These are phyloP conservation scores for Tetramorium simillimum DNA, from an alignment of 1,140 invertebrate species.

Conservation along the genomic window DNA sequence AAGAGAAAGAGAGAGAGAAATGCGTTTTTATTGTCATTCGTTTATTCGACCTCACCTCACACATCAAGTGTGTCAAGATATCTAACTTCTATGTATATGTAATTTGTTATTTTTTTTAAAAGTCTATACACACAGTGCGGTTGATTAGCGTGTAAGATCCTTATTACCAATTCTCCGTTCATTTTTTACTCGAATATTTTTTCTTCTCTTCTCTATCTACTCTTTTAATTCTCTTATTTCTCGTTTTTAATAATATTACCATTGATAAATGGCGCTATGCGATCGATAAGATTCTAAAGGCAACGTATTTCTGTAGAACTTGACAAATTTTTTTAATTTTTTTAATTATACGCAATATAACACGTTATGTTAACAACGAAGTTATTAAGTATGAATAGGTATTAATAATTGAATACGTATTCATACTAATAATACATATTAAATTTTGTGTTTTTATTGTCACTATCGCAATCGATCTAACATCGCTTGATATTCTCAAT, in stretches of 20 bases:
- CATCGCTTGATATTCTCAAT: neutral
- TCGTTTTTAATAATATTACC: slow-evolving; percentile 12
- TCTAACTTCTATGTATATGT: slow-evolving; percentile 79
- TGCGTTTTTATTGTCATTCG: slow-evolving; percentile 76
- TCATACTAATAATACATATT: slow-evolving; percentile 17
- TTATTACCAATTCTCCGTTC: slow-evolving; percentile 51
- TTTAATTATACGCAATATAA: neutral
- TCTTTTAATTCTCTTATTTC: slow-evolving; percentile 10
- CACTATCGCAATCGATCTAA: neutral
- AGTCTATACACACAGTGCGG: slow-evolving; percentile 83
- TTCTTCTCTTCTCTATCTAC: slow-evolving; percentile 4
- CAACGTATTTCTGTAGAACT: neutral
- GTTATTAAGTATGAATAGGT: neutral
- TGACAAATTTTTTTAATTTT: neutral
- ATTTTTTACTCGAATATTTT: slow-evolving; percentile 20
- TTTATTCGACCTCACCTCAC: slow-evolving; percentile 72
- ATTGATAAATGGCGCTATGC: neutral
- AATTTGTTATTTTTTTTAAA: slow-evolving; percentile 86
- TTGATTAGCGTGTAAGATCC: slow-evolving; percentile 78
- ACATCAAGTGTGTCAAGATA: slow-evolving; percentile 67
- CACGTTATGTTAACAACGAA: neutral
- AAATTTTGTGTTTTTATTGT: neutral
- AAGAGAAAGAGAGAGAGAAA: neutral
- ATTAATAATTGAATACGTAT: neutral
- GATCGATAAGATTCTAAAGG: neutral